Evolutionary conservation across 2,888 invertebrate species (phyloP), one percentile per base, ranked within the genome.

Genomic region (Hemithea aestivaria): DNA sequence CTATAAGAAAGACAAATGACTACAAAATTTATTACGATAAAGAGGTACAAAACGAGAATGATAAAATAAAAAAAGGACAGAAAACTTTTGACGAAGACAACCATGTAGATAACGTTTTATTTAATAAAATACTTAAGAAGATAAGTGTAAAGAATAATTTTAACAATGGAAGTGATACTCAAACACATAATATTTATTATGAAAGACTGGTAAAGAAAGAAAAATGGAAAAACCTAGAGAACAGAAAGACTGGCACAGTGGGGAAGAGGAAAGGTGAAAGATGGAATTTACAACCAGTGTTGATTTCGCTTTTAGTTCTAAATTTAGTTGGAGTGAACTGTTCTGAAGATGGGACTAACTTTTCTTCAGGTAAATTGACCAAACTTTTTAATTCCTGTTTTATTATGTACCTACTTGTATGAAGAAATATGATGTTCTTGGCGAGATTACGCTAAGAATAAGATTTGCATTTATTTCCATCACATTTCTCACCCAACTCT

Each of bases 261-360:
- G 39, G 7, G 36, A 35, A 30, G 22, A 52, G 47, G 10, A 32
- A 64, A 67, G 16, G 5, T 16, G 76, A 51, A 79, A 79, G 79
- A 81, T 33, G 71, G 32, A 63, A 62, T 30, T 54, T 16, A 5
- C 16, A 66, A 5, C 53, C 55, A 16, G 50, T 80, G 21, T 39
- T 85, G 22, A 63, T 82, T 9, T 73, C 79, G 39, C 45, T 87
- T 20, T 62, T 84, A 36, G 65, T 84, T 52, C 56, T 84, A 23
- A 81, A 83, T 54, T 58, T 80, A 1, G 59, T 71, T 12, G 71
- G 73, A 6, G 58, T 63, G 10, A 60, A 63, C 7, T 53, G 53
- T 28, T 76, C 73, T 11, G 76, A 51, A 1, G 78, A 66, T 40
- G 39, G 37, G 32, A 27, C 20, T 35, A 10, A 23, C 20, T n/a